Conservation (phyloP, 2,888 invertebrate genomes). For the Minunthozetes semirufus region DNA sequence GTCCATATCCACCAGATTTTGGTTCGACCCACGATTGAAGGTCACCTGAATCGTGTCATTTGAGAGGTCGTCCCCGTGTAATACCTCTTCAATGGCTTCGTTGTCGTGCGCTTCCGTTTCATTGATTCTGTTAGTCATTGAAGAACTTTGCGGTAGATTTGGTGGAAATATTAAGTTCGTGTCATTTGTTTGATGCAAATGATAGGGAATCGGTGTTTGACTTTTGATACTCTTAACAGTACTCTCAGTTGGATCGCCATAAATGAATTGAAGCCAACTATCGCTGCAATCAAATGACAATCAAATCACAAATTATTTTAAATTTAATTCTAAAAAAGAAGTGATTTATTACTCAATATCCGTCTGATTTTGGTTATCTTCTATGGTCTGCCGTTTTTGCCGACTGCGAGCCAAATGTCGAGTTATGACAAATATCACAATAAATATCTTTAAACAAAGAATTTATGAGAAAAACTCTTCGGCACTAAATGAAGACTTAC, state of each 20-base stretch:
- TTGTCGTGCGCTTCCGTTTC: too few species aligned
- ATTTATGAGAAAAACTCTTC: too few species aligned
- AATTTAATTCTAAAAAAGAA: too few species aligned
- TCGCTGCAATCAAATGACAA: neutral
- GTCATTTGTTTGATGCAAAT: conserved; percentile 17
- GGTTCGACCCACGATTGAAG: conserved; percentile 11
- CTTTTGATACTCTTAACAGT: neutral
- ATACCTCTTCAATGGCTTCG: neutral
- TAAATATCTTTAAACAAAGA: conserved; percentile 35
- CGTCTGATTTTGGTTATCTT: neutral
- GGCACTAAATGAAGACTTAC: conserved; percentile 23
- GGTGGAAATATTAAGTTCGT: conserved; percentile 1
- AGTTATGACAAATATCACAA: conserved; percentile 30
- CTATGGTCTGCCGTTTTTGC: neutral
- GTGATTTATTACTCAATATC: neutral
- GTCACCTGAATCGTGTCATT: conserved; percentile 5
- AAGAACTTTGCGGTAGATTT: neutral
- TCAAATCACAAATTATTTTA: neutral
- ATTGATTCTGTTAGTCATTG: neutral
- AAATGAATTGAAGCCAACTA: conserved; percentile 40
- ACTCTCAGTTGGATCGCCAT: conserved; percentile 34
- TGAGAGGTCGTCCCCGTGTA: neutral
- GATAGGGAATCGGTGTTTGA: conserved; percentile 15
- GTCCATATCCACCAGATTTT: neutral
- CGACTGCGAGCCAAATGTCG: conserved; percentile 33